These are phyloP conservation scores for Bombylius discolor DNA, from an alignment of 2,888 invertebrate genomes.

Conservation along the genomic window DNA sequence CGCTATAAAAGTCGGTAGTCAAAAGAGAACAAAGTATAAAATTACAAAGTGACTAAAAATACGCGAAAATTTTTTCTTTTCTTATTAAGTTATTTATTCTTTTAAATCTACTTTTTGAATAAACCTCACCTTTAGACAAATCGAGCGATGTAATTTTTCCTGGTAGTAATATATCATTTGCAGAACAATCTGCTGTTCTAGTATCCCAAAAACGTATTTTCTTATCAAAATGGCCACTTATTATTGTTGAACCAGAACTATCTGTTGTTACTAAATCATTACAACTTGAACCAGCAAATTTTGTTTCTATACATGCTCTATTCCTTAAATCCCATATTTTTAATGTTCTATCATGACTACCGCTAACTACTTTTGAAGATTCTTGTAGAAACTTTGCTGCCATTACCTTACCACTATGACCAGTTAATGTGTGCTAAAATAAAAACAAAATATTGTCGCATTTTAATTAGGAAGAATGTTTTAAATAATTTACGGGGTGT, in stretches of 20 bases:
- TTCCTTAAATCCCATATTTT: constrained; percentile 97
- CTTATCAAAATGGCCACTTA: constrained; percentile 97
- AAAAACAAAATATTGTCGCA: too few relatives aligned
- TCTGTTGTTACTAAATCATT: constrained; percentile 91
- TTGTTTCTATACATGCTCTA: constrained; percentile 82
- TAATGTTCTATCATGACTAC: constrained; percentile 93
- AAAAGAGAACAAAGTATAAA: too few relatives aligned
- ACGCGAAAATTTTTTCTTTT: too few relatives aligned
- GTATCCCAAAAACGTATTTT: constrained; percentile 96
- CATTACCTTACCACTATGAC: constrained; percentile 93
- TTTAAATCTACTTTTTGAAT: constrained; percentile 10
- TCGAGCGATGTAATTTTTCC: constrained; percentile 93
- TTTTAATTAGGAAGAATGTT: too few relatives aligned
- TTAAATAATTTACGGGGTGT: too few relatives aligned
- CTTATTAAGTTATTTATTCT: not conserved
- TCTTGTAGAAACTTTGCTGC: constrained; percentile 93
- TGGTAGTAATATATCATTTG: constrained; percentile 76
- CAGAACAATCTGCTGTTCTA: constrained; percentile 70
- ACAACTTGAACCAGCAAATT: constrained; percentile 93
- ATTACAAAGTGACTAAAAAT: too few relatives aligned
- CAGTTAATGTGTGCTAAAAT: constrained; percentile 35
- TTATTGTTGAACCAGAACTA: constrained; percentile 74
- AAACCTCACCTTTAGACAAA: constrained; percentile 63
- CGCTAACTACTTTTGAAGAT: constrained; percentile 85
- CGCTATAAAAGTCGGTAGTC: too few relatives aligned